phyloP scores from a whole-genome alignment of 2,888 invertebrate genomes.

The Morpho helenor region DNA sequence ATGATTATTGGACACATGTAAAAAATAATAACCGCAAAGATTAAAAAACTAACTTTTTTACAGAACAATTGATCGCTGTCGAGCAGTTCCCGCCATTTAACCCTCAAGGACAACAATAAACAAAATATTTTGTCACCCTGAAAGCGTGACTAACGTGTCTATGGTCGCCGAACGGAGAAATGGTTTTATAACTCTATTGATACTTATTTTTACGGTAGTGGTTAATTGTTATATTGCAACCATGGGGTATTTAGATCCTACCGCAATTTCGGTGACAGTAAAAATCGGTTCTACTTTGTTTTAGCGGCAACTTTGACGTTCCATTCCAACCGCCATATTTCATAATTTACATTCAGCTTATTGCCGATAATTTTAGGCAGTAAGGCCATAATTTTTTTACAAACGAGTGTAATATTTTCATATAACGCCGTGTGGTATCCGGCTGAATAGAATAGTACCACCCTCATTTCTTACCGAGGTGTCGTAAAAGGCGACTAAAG shows the following conservation, averaged over 20 bases:
- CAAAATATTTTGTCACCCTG: slow-evolving; percentile 12
- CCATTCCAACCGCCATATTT: slow-evolving; percentile 11
- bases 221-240: slow-evolving; percentile 16
- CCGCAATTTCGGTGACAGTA: slow-evolving; percentile 14
- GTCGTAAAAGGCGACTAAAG: no score
- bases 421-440: no score
- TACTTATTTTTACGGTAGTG: slow-evolving; percentile 16
- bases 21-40: not conserved
- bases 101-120: slow-evolving; percentile 5
- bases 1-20: no score
- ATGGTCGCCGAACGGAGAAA: slow-evolving; percentile 11
- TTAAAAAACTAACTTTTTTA: not conserved
- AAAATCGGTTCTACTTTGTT: slow-evolving; percentile 10
- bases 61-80: slow-evolving; percentile 7
- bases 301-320: slow-evolving; percentile 14
- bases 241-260: slow-evolving; percentile 13
- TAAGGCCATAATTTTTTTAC: not conserved
- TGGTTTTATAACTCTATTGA: slow-evolving; percentile 16
- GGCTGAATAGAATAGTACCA: no score
- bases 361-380: slow-evolving; percentile 11
- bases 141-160: slow-evolving; percentile 15
- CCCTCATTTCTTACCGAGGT: no score
- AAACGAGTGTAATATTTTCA: no score
- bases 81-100: slow-evolving; percentile 10
- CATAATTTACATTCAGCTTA: slow-evolving; percentile 9